These are phyloP conservation scores for Turritopsis rubra DNA, from an alignment of 30 jellyfish, hydroid and myxozoan species.

Conservation along the genomic window DNA sequence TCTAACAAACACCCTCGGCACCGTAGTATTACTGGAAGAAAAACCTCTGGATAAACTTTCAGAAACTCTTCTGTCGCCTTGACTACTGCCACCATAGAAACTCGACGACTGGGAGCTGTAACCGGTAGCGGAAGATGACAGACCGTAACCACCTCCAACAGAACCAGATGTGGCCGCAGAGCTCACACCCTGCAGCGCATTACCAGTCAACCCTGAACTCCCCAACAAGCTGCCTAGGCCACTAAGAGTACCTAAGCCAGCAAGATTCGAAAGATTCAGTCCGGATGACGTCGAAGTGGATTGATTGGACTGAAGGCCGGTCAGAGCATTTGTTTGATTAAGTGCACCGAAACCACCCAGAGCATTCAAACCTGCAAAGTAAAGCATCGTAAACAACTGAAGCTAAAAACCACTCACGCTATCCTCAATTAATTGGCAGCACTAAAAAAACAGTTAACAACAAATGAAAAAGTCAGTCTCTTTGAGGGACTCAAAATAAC, in stretches of 20 bases:
- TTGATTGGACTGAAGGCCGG: constrained; percentile 16
- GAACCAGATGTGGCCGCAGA: constrained; percentile 18
- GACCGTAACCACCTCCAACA: constrained; percentile 47
- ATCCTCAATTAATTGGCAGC: not conserved
- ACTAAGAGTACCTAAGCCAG: constrained; percentile 24
- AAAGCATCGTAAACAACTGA: not conserved
- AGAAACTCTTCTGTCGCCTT: constrained; percentile 22
- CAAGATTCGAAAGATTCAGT: constrained; percentile 5
- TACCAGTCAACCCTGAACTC: constrained; percentile 26
- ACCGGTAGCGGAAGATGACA: constrained; percentile 14
- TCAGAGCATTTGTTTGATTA: not conserved
- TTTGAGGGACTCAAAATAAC: too few relatives aligned
- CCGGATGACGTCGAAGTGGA: constrained; percentile 11
- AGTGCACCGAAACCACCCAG: constrained; percentile 26
- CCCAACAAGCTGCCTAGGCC: constrained; percentile 48
- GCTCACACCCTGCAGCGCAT: not conserved
- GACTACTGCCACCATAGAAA: constrained; percentile 24
- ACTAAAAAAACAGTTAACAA: too few relatives aligned
- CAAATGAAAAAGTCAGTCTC: too few relatives aligned
- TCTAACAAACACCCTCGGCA: constrained; percentile 81
- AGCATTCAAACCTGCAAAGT: constrained; percentile 16
- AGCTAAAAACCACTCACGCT: not conserved
- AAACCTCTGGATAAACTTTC: constrained; percentile 20
- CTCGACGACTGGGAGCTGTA: constrained; percentile 27
- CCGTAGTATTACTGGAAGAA: constrained; percentile 48